Evolutionary conservation across 1,140 invertebrate genomes (phyloP), one percentile per base, ranked within the genome.

Genomic region (Drosophila orosa): DNA sequence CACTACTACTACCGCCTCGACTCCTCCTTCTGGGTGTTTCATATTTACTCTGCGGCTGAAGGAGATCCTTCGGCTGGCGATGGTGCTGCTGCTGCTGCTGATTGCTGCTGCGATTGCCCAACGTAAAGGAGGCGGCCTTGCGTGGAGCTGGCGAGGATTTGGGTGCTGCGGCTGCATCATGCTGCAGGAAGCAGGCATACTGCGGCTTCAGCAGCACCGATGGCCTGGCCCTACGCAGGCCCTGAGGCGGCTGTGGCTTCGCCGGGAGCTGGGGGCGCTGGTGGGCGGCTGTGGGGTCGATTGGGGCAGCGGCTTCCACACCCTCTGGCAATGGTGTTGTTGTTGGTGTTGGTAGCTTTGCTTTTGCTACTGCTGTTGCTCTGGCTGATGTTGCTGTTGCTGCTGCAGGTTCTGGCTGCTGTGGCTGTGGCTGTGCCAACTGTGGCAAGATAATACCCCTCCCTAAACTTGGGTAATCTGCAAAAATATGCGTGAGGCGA

Each of bases 391-490:
- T 22, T 58, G 65, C 1, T 71, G 73, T 24, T 48, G 65, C 47
- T 65, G 22, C 25, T 74, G 57, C 35, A 61, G 65, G 33, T 54
- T 52, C 35, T 73, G 59, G 66, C 33, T 44, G 62, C 13, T 66
- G 57, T 31, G 42, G 60, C 55, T 57, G 62, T 19, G 22, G n/a
- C 15, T 74, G 65, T 44, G 57, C 68, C 39, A 45, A 56, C 71
- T 80, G 87, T 83, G 74, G 87, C 81, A 84, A 90, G 56, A 89
- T 91, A 90, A 86, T 91, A 91, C 86, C 90, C 90, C 71, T 91
- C 83, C 71, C 86, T 91, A 91, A 82, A 78, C 73, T 91, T 91
- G 90, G 90, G 90, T 82, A 91, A 91, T 91, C 90, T 91, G 90
- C 77, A 91, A 91, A 50, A 80, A 90, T 85, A 91, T 89, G 74